Evolutionary conservation across 1,140 invertebrate species (phyloP).

Genomic region (Drosophila setifemur): DNA sequence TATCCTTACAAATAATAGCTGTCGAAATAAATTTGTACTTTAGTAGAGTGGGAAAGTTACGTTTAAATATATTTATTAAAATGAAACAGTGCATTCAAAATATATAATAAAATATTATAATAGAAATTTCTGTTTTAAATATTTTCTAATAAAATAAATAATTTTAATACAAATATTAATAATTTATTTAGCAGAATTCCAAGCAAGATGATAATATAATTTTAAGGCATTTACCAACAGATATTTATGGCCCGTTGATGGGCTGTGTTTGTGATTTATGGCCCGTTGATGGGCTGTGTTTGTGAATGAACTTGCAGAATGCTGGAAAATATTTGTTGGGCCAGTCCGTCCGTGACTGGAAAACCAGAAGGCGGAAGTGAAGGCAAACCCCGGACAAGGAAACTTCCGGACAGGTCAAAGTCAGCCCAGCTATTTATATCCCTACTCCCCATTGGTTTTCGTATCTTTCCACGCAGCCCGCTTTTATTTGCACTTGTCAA

Average conservation of each 20-base stretch:
- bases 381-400: not conserved
- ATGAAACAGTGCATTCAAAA: too few relatives aligned
- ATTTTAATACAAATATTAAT: too few relatives aligned
- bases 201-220: too few relatives aligned
- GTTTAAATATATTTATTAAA: too few relatives aligned
- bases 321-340: slow-evolving; percentile 13
- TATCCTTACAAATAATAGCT: too few relatives aligned
- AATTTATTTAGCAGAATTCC: too few relatives aligned
- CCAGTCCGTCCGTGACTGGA: slow-evolving; percentile 14
- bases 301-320: slow-evolving; percentile 64
- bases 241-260: slow-evolving; percentile 26
- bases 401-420: slow-evolving; percentile 23
- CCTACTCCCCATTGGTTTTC: not conserved
- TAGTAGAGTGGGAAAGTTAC: too few relatives aligned
- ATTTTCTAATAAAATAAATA: too few relatives aligned
- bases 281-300: slow-evolving; percentile 24
- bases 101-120: too few relatives aligned
- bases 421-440: slow-evolving; percentile 46
- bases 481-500: slow-evolving; percentile 49
- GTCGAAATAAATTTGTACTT: too few relatives aligned
- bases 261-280: not conserved
- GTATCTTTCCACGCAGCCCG: slow-evolving; percentile 23
- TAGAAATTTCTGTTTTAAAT: too few relatives aligned
- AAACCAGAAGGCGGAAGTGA: not conserved
- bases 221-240: slow-evolving; percentile 28